These are phyloP conservation scores for Psococerastis gibbosa DNA, from an alignment of 2,888 invertebrate species.

Conservation along the genomic window DNA sequence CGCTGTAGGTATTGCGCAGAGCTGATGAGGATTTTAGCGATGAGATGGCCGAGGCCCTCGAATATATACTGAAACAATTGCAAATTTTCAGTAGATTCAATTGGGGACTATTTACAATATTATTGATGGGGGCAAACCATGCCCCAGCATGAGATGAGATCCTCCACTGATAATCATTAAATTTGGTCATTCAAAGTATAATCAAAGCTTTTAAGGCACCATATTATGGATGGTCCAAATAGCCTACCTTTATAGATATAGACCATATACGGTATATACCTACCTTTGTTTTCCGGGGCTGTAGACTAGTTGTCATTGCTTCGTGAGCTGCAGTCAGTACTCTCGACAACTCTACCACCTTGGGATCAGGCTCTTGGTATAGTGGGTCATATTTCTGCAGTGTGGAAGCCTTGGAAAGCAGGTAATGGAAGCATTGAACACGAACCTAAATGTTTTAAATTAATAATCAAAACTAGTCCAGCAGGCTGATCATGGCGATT, in stretches of 20 bases:
- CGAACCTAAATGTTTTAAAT: constrained; percentile 37
- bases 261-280: too few species aligned
- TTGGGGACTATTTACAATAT: too few species aligned
- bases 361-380: constrained; percentile 55
- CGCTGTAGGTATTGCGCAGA: constrained; percentile 58
- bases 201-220: too few species aligned
- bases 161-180: not conserved
- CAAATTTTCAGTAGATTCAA: constrained; percentile 8
- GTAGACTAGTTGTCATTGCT: constrained; percentile 51
- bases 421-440: constrained; percentile 89
- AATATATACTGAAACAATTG: constrained; percentile 62
- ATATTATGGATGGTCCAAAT: too few species aligned
- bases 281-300: constrained; percentile 59
- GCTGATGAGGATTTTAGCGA: constrained; percentile 61
- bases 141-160: too few species aligned
- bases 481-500: too few species aligned
- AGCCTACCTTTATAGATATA: too few species aligned
- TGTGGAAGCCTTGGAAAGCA: constrained; percentile 37
- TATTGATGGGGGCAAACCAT: too few species aligned
- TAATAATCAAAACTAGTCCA: too few species aligned
- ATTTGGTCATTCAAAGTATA: constrained; percentile 1
- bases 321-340: constrained; percentile 61
- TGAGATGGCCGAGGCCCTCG: constrained; percentile 70
- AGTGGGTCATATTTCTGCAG: constrained; percentile 32
- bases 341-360: constrained; percentile 56